phyloP scores from a whole-genome alignment of 2,113 vertebrate species.

The Ceyx cyanopectus region DNA sequence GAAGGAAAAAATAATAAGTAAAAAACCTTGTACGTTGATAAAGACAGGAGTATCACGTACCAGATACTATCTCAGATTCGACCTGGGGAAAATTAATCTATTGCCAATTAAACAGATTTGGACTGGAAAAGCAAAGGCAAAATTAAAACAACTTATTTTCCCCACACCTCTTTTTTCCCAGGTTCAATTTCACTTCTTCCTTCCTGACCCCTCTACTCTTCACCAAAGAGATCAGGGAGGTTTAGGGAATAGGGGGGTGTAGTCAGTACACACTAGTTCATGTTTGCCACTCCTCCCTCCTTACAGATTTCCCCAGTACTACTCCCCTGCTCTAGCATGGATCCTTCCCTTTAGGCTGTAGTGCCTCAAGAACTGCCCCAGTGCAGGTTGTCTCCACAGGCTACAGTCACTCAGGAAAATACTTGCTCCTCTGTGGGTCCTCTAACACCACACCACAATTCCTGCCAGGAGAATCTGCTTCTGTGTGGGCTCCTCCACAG shows the following conservation, averaged over 20 bases:
- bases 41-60: neutral
- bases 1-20: neutral
- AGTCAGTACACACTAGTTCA: neutral
- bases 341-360: neutral
- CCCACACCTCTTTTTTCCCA: neutral
- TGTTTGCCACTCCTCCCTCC: neutral
- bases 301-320: neutral
- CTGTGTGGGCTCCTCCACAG: neutral
- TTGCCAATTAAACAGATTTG: neutral
- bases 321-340: neutral
- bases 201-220: neutral
- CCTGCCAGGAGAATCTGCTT: neutral
- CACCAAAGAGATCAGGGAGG: rapidly evolving
- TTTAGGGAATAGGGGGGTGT: rapidly evolving
- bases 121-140: neutral
- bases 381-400: neutral
- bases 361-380: neutral
- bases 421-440: neutral
- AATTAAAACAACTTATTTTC: neutral
- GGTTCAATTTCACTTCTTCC: neutral
- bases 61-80: neutral
- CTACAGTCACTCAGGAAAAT: neutral
- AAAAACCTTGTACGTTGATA: neutral
- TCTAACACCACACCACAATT: neutral
- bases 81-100: neutral